Percentiles rank a stretch among this genome's conserved stretches.
These are phyloP conservation scores for Hycleus cichorii DNA, from an alignment of 1,140 invertebrate genomes.

Conservation along the genomic window DNA sequence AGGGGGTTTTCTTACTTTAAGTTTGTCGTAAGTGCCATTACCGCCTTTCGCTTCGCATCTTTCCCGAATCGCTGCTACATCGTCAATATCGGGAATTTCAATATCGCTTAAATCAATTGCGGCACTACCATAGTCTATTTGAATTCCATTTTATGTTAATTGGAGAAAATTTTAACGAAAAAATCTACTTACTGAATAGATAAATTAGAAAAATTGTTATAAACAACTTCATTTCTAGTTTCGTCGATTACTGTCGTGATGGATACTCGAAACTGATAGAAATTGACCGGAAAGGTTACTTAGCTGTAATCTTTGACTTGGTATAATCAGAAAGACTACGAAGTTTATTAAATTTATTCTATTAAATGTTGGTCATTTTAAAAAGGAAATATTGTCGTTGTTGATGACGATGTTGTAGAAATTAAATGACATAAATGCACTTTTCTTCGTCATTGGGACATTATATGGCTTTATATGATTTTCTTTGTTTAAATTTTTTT, in stretches of 20 bases:
- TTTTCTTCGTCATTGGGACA: too few species aligned
- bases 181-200: background rate
- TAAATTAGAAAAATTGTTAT: background rate
- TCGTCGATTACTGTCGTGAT: background rate
- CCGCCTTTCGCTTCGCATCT: conserved; percentile 29
- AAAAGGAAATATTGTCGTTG: too few species aligned
- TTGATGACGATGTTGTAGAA: too few species aligned
- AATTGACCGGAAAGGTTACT: background rate
- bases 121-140: background rate
- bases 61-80: conserved; percentile 18
- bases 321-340: conserved; percentile 8
- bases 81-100: conserved; percentile 12
- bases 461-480: too few species aligned
- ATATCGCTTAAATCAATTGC: background rate
- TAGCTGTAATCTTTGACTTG: conserved; percentile 3
- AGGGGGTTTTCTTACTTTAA: conserved; percentile 16
- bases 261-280: background rate
- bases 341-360: background rate
- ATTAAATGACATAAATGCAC: too few species aligned
- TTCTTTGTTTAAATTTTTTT: too few species aligned
- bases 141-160: background rate
- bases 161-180: background rate
- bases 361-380: too few species aligned
- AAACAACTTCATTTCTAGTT: conserved; percentile 2
- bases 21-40: conserved; percentile 19